Conservation (phyloP, 2,113 vertebrate species). For the Esox niger region DNA sequence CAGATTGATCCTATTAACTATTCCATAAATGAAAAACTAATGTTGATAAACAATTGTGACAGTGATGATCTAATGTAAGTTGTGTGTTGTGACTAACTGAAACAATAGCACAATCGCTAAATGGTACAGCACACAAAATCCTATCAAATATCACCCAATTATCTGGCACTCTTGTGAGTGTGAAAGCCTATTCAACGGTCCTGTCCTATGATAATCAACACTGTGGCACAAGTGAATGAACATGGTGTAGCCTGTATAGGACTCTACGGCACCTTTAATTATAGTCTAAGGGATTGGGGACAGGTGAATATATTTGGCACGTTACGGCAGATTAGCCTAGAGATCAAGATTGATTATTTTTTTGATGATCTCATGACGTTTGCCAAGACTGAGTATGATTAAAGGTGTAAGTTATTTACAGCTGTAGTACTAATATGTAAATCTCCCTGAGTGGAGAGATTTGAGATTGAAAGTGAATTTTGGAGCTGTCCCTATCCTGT, state of each 20-base stretch:
- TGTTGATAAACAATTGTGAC: neutral
- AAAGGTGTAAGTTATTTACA: too few relatives aligned
- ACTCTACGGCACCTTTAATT: too few relatives aligned
- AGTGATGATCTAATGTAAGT: neutral
- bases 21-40: too few relatives aligned
- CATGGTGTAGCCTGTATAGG: too few relatives aligned
- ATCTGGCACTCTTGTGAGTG: constrained; percentile 17
- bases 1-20: too few relatives aligned
- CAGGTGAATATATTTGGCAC: too few relatives aligned
- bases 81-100: neutral
- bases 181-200: constrained; percentile 6
- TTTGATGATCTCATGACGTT: too few relatives aligned
- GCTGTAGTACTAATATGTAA: neutral
- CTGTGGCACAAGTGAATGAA: neutral
- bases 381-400: too few relatives aligned
- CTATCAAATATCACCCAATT: neutral
- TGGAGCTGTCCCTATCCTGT: neutral
- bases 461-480: constrained; percentile 3
- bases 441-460: neutral
- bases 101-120: neutral
- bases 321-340: too few relatives aligned
- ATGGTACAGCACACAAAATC: neutral
- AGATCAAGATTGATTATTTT: too few relatives aligned
- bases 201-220: neutral
- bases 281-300: too few relatives aligned